Evolutionary conservation across 1,140 invertebrate genomes (phyloP), one percentile per base, ranked within the genome.

Genomic region (Piezodorus guildinii): DNA sequence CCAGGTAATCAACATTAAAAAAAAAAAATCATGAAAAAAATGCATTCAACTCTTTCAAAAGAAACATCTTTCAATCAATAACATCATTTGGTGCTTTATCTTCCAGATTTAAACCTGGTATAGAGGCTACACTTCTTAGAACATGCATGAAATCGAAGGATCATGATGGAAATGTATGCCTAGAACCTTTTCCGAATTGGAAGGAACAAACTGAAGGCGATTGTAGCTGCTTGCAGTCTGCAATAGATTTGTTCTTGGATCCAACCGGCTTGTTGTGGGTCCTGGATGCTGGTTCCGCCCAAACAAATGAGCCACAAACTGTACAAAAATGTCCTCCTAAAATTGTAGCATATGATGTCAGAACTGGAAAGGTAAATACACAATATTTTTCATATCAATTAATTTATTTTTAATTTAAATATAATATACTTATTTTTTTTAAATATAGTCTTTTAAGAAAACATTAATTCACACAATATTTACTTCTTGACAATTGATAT

Each of bases 251-350:
- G 4, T 75, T 73, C 44, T 66, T 84, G 23, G 83, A 84, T 71
- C 68, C 71, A 16, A 72, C 81, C 70, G 80, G 81, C 65, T 77
- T 82, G n/a, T 71, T 87, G 1, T 87, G 85, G 85, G 77, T 81
- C 2, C 73, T 87, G 54, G 85, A 87, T 68, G 77, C 77, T 46
- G 85, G 85, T 44, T 75, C 85, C 43, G 79, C 83, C 1, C 83
- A 86, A 65, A 84, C 44, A 5, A 46, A 19, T 16, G 30, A 21
- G 4, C 60, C 60, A 61, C 76, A 79, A 43, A 83, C 84, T 0
- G 76, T 82, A 1, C 77, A 79, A 10, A 77, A 80, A n/a, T 84
- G 83, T 65, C 73, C 77, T 14, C 83, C 85, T 0, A 87, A 85
- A 73, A 77, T 87, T 19, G 77, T 85, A 10, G 82, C 78, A n/a